Conservation (phyloP, 1,140 invertebrate genomes). For the Archegozetes longisetosus region DNA sequence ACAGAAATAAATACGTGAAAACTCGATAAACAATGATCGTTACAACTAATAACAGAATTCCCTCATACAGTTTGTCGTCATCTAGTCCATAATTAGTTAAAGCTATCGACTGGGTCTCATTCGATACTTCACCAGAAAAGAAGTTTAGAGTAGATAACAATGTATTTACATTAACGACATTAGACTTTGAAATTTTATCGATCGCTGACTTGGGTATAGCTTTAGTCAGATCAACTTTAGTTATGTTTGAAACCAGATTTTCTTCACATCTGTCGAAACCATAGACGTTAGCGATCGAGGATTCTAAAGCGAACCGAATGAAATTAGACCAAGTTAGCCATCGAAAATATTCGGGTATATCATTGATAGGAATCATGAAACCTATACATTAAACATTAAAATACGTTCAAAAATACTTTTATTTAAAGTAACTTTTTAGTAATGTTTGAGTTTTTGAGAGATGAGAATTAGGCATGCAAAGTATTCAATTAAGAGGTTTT, state of each 20-base stretch:
- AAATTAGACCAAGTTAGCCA: neutral
- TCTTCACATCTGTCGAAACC: neutral
- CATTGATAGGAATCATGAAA: neutral
- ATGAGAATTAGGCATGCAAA: too few relatives aligned
- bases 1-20: neutral
- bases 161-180: neutral
- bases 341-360: neutral
- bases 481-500: too few relatives aligned
- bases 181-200: neutral
- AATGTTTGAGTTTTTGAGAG: neutral
- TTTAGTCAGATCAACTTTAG: too few relatives aligned
- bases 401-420: slow-evolving; percentile 64
- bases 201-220: too few relatives aligned
- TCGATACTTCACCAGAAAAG: neutral
- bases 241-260: too few relatives aligned
- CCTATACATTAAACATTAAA: slow-evolving; percentile 46
- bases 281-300: neutral
- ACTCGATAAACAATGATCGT: neutral
- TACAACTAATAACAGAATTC: neutral
- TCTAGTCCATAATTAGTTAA: neutral
- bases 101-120: neutral
- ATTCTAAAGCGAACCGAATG: neutral
- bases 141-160: neutral
- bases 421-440: neutral
- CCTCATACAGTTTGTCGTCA: neutral